These are phyloP conservation scores for Scaptomyza tumidula DNA, from an alignment of 2,888 invertebrate species.

Conservation along the genomic window DNA sequence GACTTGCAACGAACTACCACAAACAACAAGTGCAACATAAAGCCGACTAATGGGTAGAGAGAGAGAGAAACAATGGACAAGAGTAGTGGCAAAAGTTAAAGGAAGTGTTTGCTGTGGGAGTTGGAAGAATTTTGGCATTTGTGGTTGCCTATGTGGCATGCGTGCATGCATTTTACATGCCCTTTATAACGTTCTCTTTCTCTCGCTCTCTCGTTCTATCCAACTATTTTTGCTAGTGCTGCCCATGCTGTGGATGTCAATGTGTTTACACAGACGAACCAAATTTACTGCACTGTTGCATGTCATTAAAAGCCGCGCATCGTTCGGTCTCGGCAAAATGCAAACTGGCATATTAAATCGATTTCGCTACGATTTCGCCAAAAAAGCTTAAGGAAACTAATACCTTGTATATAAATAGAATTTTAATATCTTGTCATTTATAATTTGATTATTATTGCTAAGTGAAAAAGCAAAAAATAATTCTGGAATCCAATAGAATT, in stretches of 20 bases:
- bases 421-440: no score
- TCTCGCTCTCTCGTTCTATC: background rate
- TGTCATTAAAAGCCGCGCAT: conserved; percentile 50
- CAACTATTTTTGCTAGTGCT: background rate
- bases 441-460: no score
- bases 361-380: conserved; percentile 32
- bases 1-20: conserved; percentile 33
- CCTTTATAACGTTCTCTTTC: conserved; percentile 8
- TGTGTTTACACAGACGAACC: conserved; percentile 29
- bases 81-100: background rate
- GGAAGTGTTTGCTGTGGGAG: conserved; percentile 1
- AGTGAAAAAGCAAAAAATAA: no score
- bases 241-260: conserved; percentile 2
- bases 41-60: background rate
- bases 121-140: conserved; percentile 55
- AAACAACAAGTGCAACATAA: conserved; percentile 8
- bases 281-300: conserved; percentile 61
- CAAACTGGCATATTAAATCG: background rate
- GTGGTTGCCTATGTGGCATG: conserved; percentile 51
- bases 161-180: conserved; percentile 18
- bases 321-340: conserved; percentile 6
- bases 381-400: background rate
- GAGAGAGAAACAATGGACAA: background rate
- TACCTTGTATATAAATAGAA: no score
- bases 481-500: no score